Percentiles rank a stretch among this genome's conserved stretches.
Evolutionary conservation across 2,888 invertebrate species (phyloP).

Genomic region (Nomada ferruginata): DNA sequence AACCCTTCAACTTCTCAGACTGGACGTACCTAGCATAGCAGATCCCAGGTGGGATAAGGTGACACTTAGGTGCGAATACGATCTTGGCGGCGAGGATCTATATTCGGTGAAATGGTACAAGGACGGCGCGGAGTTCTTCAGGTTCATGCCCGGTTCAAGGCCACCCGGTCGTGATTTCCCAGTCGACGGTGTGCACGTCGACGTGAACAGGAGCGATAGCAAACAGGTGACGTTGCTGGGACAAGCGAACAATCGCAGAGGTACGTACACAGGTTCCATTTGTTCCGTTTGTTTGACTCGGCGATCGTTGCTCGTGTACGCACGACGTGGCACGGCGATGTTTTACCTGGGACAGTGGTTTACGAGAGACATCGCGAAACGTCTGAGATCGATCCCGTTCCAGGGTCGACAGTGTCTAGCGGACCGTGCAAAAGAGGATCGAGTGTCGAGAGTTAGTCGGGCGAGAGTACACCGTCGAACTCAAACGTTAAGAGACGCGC

Average conservation of each 20-base stretch:
- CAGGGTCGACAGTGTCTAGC: no score
- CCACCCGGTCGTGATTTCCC: conserved; percentile 73
- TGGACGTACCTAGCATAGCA: conserved; percentile 78
- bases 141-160: conserved; percentile 75
- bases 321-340: not conserved
- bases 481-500: conserved; percentile 1
- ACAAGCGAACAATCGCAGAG: conserved; percentile 67
- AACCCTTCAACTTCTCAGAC: conserved; percentile 68
- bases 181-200: conserved; percentile 75
- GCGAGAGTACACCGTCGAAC: not conserved
- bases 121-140: conserved; percentile 78
- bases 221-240: conserved; percentile 76
- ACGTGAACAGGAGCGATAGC: conserved; percentile 76
- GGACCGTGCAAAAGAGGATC: not conserved
- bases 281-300: conserved; percentile 9
- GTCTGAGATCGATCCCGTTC: conserved; percentile 4
- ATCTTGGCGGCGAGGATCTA: conserved; percentile 76
- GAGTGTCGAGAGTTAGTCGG: not conserved
- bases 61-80: conserved; percentile 78
- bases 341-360: not conserved
- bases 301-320: conserved; percentile 8
- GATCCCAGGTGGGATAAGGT: conserved; percentile 79
- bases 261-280: conserved; percentile 56
- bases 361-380: not conserved
- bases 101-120: conserved; percentile 83